Percentiles rank a stretch among this genome's conserved stretches.
Conservation (phyloP, 1,140 invertebrate species). For the Pogonomyrmex barbatus region DNA sequence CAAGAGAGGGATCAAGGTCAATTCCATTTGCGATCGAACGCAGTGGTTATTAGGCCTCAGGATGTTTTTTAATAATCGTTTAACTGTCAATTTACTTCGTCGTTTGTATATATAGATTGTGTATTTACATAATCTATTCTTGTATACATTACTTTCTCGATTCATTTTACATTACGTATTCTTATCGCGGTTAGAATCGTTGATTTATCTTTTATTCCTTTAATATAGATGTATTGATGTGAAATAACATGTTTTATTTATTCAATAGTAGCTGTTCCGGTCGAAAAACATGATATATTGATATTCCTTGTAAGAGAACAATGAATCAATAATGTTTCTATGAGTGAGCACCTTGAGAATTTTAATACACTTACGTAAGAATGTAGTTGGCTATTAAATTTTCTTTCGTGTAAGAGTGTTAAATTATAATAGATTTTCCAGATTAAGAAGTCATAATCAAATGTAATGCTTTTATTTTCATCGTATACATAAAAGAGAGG, state of each 20-base stretch:
- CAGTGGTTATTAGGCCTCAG: constrained; percentile 53
- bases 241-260: constrained; percentile 2
- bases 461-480: constrained; percentile 16
- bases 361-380: neutral
- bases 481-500: neutral
- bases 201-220: constrained; percentile 35
- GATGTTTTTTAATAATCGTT: constrained; percentile 54
- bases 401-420: neutral
- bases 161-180: neutral
- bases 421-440: neutral
- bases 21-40: constrained; percentile 65
- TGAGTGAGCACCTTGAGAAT: neutral
- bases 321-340: constrained; percentile 5
- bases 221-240: neutral
- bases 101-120: neutral
- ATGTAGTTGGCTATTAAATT: constrained; percentile 1
- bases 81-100: constrained; percentile 33
- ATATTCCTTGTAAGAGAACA: neutral
- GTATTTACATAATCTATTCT: constrained; percentile 55
- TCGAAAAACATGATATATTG: neutral
- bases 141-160: neutral
- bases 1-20: constrained; percentile 68
- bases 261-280: neutral
- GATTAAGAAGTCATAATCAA: neutral
- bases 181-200: constrained; percentile 27